Percentiles rank a stretch among this genome's conserved stretches.
Conservation (phyloP, 2,888 invertebrate species). For the Pheosia gnoma region DNA sequence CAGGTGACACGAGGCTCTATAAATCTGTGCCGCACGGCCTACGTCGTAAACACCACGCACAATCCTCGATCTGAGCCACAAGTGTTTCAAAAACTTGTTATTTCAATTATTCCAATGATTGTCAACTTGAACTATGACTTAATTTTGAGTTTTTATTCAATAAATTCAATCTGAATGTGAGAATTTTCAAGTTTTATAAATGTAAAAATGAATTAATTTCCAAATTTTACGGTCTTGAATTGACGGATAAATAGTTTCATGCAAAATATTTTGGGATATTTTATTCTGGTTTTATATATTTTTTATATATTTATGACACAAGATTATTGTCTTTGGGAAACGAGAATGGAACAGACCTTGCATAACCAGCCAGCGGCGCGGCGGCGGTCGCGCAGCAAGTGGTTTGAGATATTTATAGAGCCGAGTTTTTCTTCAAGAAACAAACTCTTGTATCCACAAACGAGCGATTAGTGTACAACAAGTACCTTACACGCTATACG, state of each 20-base stretch:
- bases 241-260: too few relatives aligned
- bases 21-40: conserved; percentile 65
- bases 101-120: conserved; percentile 50
- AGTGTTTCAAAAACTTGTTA: conserved; percentile 62
- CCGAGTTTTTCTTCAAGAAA: conserved; percentile 31
- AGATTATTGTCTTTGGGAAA: neutral
- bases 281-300: neutral
- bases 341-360: conserved; percentile 11
- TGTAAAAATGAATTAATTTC: too few relatives aligned
- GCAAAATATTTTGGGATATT: conserved; percentile 9
- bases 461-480: conserved; percentile 46
- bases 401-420: conserved; percentile 31
- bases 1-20: conserved; percentile 75
- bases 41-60: conserved; percentile 60
- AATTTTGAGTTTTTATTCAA: conserved; percentile 31
- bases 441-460: conserved; percentile 39
- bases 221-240: too few relatives aligned
- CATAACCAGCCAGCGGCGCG: conserved; percentile 13
- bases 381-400: conserved; percentile 15
- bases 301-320: neutral
- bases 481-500: conserved; percentile 39
- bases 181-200: too few relatives aligned
- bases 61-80: conserved; percentile 63
- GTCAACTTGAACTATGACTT: conserved; percentile 35
- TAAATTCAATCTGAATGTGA: too few relatives aligned